Conservation (phyloP, 1,140 invertebrate species). For the Drosophila gunungcola region DNA sequence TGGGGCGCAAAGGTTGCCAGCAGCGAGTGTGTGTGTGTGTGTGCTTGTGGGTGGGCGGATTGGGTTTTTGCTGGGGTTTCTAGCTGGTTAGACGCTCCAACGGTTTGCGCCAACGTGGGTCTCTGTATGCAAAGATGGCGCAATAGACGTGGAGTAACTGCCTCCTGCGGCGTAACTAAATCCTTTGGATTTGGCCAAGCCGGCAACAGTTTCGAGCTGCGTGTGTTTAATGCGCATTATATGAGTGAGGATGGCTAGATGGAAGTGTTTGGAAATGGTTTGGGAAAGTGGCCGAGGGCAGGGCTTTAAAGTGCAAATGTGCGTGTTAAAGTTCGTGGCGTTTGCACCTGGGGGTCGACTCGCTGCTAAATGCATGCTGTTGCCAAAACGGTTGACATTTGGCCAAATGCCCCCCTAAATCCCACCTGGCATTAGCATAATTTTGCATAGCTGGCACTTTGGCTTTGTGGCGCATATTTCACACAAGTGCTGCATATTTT, state of each 20-base stretch:
- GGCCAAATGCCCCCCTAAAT: conserved; percentile 30
- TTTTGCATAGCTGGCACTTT: conserved; percentile 75
- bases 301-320: conserved; percentile 68
- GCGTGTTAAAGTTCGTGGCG: conserved; percentile 70
- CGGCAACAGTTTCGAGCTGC: conserved; percentile 62
- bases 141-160: conserved; percentile 79
- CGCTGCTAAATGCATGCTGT: conserved; percentile 58
- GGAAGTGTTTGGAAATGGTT: background rate
- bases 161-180: conserved; percentile 80
- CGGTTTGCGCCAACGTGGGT: conserved; percentile 5
- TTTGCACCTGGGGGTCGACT: conserved; percentile 45
- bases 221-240: conserved; percentile 81
- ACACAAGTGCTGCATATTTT: conserved; percentile 75
- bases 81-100: conserved; percentile 34
- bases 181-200: conserved; percentile 75
- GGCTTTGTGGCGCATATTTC: conserved; percentile 65
- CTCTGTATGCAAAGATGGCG: conserved; percentile 76
- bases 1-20: conserved; percentile 75
- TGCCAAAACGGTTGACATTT: conserved; percentile 60
- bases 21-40: conserved; percentile 17
- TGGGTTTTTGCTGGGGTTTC: background rate
- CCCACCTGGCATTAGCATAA: conserved; percentile 77
- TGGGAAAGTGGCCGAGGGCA: conserved; percentile 11
- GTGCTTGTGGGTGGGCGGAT: conserved; percentile 4
- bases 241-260: conserved; percentile 65